Conservation (phyloP, 2,797 vertebrate genomes). For the Sebastes goodei region DNA sequence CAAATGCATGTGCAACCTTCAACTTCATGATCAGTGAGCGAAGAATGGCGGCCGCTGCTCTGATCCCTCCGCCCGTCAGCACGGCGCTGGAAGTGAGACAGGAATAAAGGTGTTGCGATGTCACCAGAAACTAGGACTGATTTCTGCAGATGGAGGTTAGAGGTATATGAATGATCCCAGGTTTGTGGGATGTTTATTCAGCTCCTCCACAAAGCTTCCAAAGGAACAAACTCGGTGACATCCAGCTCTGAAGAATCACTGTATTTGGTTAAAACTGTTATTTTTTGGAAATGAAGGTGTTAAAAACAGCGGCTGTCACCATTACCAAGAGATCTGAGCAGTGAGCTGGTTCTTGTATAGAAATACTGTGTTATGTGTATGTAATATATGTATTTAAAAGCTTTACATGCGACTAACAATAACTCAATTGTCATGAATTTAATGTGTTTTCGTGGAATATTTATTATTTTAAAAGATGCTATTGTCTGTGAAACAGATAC, state of each 20-base stretch:
- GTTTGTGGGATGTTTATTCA: not conserved
- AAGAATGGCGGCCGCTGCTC: slow-evolving; percentile 85
- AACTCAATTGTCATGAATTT: not conserved
- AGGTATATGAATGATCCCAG: not conserved
- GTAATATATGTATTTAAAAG: slow-evolving; percentile 31
- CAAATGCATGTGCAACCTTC: slow-evolving; percentile 96
- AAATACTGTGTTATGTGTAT: slow-evolving; percentile 11
- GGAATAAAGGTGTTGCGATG: not conserved
- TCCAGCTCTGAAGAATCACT: not conserved
- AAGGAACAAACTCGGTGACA: not conserved
- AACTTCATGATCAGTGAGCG: slow-evolving; percentile 91
- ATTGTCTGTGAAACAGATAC: not conserved
- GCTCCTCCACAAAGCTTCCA: not conserved
- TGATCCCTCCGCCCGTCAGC: slow-evolving; percentile 87
- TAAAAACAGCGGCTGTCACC: not conserved
- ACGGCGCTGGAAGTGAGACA: slow-evolving; percentile 42
- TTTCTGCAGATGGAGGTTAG: not conserved
- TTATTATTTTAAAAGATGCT: not conserved
- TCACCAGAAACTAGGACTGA: not conserved
- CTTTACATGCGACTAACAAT: slow-evolving; percentile 1
- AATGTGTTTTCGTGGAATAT: slow-evolving; percentile 3
- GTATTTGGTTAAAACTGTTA: not conserved
- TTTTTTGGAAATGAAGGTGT: not conserved
- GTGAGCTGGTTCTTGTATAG: not conserved
- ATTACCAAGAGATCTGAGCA: not conserved